A percentile compares a stretch with the other conserved stretches of the same genome.
Conservation (phyloP, 2,797 vertebrate species). For the Micropoecilia bifurca region DNA sequence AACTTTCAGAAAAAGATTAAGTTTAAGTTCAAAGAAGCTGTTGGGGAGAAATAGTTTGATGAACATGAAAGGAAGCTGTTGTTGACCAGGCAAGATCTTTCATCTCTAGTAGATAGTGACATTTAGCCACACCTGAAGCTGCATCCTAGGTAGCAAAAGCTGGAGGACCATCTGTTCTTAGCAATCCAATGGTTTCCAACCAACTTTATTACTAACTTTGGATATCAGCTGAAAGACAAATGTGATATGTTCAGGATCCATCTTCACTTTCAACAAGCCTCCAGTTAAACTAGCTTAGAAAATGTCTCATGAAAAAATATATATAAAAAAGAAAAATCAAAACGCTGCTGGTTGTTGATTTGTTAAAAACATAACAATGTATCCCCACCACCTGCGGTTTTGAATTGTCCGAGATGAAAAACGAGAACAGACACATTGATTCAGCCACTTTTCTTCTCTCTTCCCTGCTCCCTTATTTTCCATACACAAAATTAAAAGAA, state of each 20-base stretch:
- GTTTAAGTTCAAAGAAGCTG: conserved; percentile 29
- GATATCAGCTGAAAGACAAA: not conserved
- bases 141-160: not conserved
- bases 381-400: not conserved
- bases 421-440: not conserved
- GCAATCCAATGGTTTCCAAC: not conserved
- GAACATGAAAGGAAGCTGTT: conserved; percentile 12
- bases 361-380: not conserved
- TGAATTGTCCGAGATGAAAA: not conserved
- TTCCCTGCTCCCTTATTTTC: not conserved
- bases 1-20: not conserved
- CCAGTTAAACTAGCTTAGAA: not conserved
- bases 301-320: not conserved
- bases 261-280: not conserved
- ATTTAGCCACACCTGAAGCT: conserved; percentile 24
- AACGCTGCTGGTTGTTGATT: not conserved
- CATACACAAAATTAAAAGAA: not conserved
- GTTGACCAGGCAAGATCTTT: conserved; percentile 19
- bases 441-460: not conserved
- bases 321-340: not conserved
- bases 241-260: not conserved
- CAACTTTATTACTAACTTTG: not conserved
- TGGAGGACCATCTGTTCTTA: not conserved
- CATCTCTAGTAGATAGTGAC: not conserved
- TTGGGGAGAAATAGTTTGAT: conserved; percentile 19